Percentiles rank a stretch among this genome's conserved stretches.
Conservation (phyloP, 2,888 invertebrate species). For the Lycocerus yunnanus region DNA sequence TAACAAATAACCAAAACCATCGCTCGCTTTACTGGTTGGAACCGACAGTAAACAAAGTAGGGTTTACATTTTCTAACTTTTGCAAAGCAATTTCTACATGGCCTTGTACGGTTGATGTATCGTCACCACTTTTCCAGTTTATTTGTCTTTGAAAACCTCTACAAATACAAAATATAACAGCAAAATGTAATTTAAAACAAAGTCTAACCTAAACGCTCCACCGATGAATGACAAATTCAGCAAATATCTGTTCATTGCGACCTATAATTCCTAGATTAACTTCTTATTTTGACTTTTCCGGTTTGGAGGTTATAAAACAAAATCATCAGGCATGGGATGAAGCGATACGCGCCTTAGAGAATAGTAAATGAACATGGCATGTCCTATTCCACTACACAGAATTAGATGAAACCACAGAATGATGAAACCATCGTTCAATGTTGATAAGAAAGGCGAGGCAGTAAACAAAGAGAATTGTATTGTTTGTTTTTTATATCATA, state of each 20-base stretch:
- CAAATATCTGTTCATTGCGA: conserved; percentile 71
- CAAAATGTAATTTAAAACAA: not conserved
- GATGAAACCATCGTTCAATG: too few relatives aligned
- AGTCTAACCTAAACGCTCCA: conserved; percentile 70
- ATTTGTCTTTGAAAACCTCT: conserved; percentile 75
- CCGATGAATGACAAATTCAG: conserved; percentile 79
- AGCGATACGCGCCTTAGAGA: not conserved
- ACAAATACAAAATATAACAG: conserved; percentile 37
- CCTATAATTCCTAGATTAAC: not conserved
- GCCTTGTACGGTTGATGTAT: conserved; percentile 74
- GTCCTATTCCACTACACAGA: too few relatives aligned
- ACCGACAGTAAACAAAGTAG: conserved; percentile 61
- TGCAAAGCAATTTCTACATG: conserved; percentile 68
- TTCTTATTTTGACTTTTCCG: not conserved
- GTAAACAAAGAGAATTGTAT: too few relatives aligned
- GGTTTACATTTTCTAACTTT: conserved; percentile 60
- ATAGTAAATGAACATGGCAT: too few relatives aligned
- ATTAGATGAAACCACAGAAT: too few relatives aligned
- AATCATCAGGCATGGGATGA: not conserved
- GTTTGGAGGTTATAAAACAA: not conserved
- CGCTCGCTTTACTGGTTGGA: conserved; percentile 70
- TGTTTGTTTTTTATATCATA: too few relatives aligned
- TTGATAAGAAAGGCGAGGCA: too few relatives aligned
- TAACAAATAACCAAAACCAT: conserved; percentile 3
- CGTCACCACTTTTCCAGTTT: conserved; percentile 54